These are phyloP conservation scores for Lacerta viridis DNA, from an alignment of 2,797 vertebrate species.

Conservation along the genomic window DNA sequence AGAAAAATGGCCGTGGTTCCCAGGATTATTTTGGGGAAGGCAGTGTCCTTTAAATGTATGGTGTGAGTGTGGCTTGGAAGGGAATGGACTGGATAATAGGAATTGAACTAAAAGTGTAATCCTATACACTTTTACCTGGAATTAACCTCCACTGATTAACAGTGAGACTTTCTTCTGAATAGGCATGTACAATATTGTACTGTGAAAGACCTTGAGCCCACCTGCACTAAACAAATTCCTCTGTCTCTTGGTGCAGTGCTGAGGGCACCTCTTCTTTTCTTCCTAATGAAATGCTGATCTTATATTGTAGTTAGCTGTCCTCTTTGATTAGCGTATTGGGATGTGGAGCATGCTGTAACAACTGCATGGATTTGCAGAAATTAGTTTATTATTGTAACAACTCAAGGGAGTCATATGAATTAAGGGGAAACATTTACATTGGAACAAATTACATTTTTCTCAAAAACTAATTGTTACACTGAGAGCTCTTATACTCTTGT, in stretches of 20 bases:
- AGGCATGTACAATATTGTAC: no score
- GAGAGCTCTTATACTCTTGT: conserved; percentile 80
- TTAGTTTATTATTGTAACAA: conserved; percentile 79
- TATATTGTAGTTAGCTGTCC: conserved; percentile 65
- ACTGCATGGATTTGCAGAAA: conserved; percentile 71
- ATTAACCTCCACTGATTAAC: no score
- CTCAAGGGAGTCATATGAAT: conserved; percentile 82
- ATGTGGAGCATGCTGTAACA: conserved; percentile 58
- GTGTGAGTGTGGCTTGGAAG: no score
- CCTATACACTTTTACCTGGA: not conserved
- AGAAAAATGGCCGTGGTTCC: no score
- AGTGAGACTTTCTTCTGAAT: not conserved
- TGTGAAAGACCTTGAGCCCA: not conserved
- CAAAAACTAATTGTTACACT: conserved; percentile 83
- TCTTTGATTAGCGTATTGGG: conserved; percentile 72
- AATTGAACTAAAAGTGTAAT: no score
- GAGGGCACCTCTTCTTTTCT: conserved; percentile 55
- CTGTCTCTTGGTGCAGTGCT: conserved; percentile 45
- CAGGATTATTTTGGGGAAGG: no score
- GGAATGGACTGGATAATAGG: no score
- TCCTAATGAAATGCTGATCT: conserved; percentile 67
- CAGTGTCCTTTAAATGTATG: no score
- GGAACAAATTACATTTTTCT: conserved; percentile 83
- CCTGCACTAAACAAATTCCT: not conserved
- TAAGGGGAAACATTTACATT: conserved; percentile 84